Percentiles rank a stretch among this genome's conserved stretches.
Conservation (phyloP, 1,140 invertebrate species). For the Babylonia areolata region DNA sequence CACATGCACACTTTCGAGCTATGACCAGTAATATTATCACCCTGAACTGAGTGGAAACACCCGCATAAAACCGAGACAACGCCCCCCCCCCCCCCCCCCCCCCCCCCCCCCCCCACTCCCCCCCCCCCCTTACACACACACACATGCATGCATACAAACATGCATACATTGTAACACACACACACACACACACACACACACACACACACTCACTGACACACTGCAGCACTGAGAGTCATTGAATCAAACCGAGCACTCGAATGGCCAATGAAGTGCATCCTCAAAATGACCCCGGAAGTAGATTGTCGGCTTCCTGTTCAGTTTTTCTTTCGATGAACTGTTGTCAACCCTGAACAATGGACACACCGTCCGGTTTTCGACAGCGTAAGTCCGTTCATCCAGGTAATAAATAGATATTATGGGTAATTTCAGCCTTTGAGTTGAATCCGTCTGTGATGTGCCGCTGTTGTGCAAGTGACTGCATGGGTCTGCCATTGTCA, state of each 20-base stretch:
- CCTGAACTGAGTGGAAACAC: no score
- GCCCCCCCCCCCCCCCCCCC: no score
- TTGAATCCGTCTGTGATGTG: background rate
- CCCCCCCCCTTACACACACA: background rate
- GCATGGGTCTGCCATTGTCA: background rate
- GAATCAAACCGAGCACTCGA: no score
- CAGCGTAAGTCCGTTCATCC: conserved; percentile 49
- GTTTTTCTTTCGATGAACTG: background rate
- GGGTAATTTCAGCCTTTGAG: no score
- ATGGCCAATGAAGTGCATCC: no score
- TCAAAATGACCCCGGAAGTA: background rate
- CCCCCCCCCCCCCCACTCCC: no score
- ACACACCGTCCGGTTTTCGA: conserved; percentile 51
- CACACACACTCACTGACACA: background rate
- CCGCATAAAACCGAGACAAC: background rate
- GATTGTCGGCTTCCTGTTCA: background rate
- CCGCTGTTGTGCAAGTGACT: background rate
- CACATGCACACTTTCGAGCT: no score
- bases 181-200: background rate
- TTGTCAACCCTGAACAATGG: no score
- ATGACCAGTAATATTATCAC: no score
- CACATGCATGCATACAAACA: background rate
- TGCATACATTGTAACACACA: no score
- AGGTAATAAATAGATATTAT: background rate
- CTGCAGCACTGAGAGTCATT: background rate